These are phyloP conservation scores for Gallirallus australis DNA, from an alignment of 2,797 vertebrate genomes.

Conservation along the genomic window DNA sequence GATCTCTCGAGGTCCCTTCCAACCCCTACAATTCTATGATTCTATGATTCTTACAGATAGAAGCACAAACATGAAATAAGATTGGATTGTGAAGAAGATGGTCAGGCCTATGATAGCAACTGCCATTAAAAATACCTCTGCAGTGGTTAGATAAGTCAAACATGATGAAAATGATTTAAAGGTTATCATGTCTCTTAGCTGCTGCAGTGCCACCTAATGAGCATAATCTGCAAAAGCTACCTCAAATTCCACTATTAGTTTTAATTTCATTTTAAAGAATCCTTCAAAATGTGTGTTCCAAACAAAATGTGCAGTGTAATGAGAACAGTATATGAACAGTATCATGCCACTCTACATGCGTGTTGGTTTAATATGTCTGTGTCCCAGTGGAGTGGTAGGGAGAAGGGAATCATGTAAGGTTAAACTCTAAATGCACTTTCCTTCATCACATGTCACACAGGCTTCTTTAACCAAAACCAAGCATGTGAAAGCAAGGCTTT, in stretches of 20 bases:
- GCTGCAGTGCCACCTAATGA: not conserved
- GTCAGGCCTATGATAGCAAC: not conserved
- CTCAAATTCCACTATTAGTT: not conserved
- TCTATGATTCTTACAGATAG: not conserved
- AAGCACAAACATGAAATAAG: not conserved
- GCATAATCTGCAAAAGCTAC: not conserved
- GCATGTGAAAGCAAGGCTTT: not conserved
- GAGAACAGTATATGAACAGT: not conserved
- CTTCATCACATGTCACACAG: not conserved
- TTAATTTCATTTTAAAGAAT: not conserved
- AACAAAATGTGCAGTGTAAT: not conserved
- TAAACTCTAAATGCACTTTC: not conserved
- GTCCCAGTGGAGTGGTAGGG: not conserved
- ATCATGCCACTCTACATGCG: not conserved
- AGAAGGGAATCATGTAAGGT: not conserved
- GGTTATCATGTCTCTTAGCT: not conserved
- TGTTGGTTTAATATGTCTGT: not conserved
- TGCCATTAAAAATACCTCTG: not conserved
- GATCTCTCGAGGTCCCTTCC: too few species aligned
- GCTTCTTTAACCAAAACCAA: not conserved
- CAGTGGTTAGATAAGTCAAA: not conserved
- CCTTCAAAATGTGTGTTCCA: fast-evolving
- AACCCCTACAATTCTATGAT: too few species aligned
- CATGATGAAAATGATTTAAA: not conserved
- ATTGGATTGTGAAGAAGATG: not conserved